These are phyloP conservation scores for Gyrodactylus salaris DNA, from an alignment of 1,140 invertebrate genomes.

Conservation along the genomic window DNA sequence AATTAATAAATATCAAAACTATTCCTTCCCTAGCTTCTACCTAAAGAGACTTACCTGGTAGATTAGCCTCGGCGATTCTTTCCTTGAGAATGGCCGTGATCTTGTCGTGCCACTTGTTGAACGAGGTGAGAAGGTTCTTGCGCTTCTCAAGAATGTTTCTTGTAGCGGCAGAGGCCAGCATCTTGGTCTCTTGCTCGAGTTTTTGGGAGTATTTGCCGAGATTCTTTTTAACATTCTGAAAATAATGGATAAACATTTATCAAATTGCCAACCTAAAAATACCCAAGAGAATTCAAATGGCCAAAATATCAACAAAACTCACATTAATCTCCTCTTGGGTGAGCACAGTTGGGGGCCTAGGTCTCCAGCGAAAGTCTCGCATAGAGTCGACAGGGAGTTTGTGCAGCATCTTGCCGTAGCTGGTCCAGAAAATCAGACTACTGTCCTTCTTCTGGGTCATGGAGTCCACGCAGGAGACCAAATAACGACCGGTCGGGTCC, in stretches of 20 bases:
- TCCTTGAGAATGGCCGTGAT: background rate
- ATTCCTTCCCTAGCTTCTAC: no score
- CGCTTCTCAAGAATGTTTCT: background rate
- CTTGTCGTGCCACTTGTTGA: background rate
- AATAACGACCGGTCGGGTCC: background rate
- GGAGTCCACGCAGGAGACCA: background rate
- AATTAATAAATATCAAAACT: no score
- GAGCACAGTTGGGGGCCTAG: slow-evolving; percentile 50
- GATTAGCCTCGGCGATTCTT: no score
- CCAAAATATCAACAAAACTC: background rate
- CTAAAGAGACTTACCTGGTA: no score
- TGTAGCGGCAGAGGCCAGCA: background rate
- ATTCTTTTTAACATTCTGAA: background rate
- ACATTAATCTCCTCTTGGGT: slow-evolving; percentile 27
- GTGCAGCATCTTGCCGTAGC: slow-evolving; percentile 33
- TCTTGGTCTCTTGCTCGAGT: background rate
- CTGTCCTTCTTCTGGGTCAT: background rate
- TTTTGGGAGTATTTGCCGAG: background rate
- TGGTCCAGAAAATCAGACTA: background rate
- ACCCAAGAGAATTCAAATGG: no score
- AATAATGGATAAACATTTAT: background rate
- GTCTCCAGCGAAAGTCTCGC: slow-evolving; percentile 74
- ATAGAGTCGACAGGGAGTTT: slow-evolving; percentile 57
- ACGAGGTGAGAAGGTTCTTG: background rate
- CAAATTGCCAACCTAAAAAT: no score